A percentile compares a stretch with the other conserved stretches of the same genome.
These are phyloP conservation scores for Callipepla squamata DNA, from an alignment of 2,113 vertebrate species.

Conservation along the genomic window DNA sequence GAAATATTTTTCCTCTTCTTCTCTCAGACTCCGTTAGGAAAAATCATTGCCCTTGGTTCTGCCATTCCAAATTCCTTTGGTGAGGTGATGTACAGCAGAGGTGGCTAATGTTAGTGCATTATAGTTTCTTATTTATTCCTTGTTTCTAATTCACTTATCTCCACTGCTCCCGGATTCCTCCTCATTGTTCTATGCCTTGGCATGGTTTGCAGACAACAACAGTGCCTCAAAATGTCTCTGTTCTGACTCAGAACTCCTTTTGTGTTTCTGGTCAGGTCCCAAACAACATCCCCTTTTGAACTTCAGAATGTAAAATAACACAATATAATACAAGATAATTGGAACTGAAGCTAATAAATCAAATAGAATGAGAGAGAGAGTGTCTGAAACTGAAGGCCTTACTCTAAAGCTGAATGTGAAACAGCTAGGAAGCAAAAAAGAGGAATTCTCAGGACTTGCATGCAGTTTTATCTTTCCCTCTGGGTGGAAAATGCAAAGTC, in stretches of 20 bases:
- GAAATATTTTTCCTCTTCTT: background rate
- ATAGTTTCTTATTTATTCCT: background rate
- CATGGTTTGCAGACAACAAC: background rate
- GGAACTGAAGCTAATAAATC: no score
- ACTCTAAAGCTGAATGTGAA: no score
- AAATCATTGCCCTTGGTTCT: background rate
- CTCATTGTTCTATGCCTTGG: background rate
- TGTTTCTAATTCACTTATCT: background rate
- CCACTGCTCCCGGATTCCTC: background rate
- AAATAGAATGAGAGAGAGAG: no score
- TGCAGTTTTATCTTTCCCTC: no score
- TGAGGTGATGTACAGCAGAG: background rate
- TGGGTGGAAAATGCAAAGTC: no score
- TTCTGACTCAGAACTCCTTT: background rate
- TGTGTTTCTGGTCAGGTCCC: no score
- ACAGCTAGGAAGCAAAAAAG: no score
- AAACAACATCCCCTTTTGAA: background rate
- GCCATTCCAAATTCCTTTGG: background rate
- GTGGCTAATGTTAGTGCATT: background rate
- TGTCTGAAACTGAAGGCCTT: no score
- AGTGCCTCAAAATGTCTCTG: background rate
- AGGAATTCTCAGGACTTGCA: no score
- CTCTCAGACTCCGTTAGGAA: background rate
- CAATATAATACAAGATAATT: no score
- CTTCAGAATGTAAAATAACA: background rate